Percentiles rank a stretch among this genome's conserved stretches.
Conservation (phyloP, 2,888 invertebrate species). For the Gymnosoma rotundatum region DNA sequence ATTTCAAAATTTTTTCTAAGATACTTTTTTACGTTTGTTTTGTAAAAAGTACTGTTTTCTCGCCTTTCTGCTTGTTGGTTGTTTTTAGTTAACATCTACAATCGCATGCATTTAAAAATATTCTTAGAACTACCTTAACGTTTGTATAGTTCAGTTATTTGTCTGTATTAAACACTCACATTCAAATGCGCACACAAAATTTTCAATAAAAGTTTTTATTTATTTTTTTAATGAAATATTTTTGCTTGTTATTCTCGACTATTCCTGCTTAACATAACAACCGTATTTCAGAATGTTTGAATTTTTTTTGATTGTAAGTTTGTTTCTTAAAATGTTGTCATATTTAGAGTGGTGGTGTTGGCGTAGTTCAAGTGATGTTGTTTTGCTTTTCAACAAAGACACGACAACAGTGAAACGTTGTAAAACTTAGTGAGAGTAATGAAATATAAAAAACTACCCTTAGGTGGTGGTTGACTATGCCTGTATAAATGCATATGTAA, state of each 20-base stretch:
- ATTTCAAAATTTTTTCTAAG: too few species aligned
- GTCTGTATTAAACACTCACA: neutral
- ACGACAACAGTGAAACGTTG: constrained; percentile 14
- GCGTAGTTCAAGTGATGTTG: constrained; percentile 69
- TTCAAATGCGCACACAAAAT: neutral
- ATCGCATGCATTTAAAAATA: neutral
- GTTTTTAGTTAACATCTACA: too few species aligned
- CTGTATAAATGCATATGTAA: neutral
- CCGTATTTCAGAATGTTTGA: constrained; percentile 8
- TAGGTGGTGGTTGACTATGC: constrained; percentile 58
- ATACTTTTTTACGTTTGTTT: too few species aligned
- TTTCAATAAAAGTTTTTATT: constrained; percentile 21
- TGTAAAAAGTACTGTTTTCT: neutral
- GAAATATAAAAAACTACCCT: constrained; percentile 56
- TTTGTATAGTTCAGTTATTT: neutral
- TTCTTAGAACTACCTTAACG: neutral
- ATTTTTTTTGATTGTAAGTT: constrained; percentile 14
- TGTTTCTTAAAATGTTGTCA: constrained; percentile 32
- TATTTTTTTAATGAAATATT: neutral
- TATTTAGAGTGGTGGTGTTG: constrained; percentile 58
- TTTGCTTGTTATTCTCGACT: constrained; percentile 1
- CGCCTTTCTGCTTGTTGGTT: too few species aligned
- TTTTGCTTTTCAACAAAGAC: constrained; percentile 46
- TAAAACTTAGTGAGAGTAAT: constrained; percentile 30
- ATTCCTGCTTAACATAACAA: neutral